A percentile compares a stretch with the other conserved stretches of the same genome.
phyloP scores from a whole-genome alignment of 2,888 invertebrate species.

The Anodontia alba region DNA sequence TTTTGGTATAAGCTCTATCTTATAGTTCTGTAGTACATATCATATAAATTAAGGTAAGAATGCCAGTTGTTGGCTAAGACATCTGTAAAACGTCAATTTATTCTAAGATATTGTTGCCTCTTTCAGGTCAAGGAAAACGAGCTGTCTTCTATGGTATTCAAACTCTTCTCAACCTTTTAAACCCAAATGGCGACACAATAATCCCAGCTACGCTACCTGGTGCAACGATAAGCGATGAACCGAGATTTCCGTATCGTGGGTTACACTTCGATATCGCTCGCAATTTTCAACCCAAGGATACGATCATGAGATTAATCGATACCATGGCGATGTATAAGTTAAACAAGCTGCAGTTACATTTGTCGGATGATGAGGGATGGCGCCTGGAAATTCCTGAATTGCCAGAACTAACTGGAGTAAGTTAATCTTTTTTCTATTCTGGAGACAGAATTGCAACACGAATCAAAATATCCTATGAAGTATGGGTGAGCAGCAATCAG shows the following conservation, averaged over 20 bases:
- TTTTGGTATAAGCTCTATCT: no score
- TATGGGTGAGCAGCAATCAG: no score
- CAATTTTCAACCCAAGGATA: constrained; percentile 65
- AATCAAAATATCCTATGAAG: no score
- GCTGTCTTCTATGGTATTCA: constrained; percentile 65
- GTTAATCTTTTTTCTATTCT: constrained; percentile 12
- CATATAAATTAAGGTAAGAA: no score
- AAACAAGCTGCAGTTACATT: constrained; percentile 79
- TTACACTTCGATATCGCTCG: constrained; percentile 64
- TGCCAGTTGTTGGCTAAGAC: no score
- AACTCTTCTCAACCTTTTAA: constrained; percentile 51
- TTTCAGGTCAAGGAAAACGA: neutral
- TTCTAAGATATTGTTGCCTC: no score
- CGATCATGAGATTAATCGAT: constrained; percentile 71
- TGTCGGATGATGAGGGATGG: constrained; percentile 82
- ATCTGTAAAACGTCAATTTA: no score
- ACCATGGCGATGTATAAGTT: constrained; percentile 80
- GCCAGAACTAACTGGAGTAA: constrained; percentile 76
- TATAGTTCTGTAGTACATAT: no score
- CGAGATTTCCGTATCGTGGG: constrained; percentile 63
- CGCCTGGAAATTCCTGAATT: constrained; percentile 78
- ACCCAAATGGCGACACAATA: constrained; percentile 31
- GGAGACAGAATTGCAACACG: no score
- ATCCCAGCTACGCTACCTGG: constrained; percentile 39
- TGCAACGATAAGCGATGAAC: constrained; percentile 50